phyloP scores from a whole-genome alignment of 2,113 vertebrate genomes.

The Gadus chalcogrammus region DNA sequence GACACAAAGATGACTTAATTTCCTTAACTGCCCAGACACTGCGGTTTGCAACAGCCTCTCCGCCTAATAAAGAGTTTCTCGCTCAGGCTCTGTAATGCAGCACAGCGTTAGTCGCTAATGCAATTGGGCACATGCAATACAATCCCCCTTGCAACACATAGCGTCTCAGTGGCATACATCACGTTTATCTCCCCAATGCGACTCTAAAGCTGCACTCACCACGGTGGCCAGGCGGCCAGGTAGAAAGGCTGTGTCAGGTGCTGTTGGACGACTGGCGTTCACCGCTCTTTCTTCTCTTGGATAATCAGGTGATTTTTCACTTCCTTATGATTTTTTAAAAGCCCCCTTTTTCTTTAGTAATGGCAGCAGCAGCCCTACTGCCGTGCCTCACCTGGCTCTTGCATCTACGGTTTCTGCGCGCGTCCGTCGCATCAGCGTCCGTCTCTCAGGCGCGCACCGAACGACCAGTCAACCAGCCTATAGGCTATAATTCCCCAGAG shows the following conservation, averaged over 20 bases:
- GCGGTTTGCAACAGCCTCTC: constrained; percentile 19
- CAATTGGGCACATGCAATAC: constrained; percentile 42
- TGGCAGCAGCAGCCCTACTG: constrained; percentile 28
- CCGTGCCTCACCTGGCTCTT: constrained; percentile 72
- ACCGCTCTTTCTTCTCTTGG: constrained; percentile 35
- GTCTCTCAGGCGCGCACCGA: constrained; percentile 43
- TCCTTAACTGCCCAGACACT: constrained; percentile 41
- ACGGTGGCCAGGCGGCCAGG: constrained; percentile 63
- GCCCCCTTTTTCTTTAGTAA: constrained; percentile 15
- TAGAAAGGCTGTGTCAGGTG: constrained; percentile 56
- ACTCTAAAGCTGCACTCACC: constrained; percentile 62
- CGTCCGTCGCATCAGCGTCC: constrained; percentile 61
- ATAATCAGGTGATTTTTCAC: constrained; percentile 31
- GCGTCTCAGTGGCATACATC: constrained; percentile 19
- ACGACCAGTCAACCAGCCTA: constrained; percentile 47
- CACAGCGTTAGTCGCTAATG: constrained; percentile 29
- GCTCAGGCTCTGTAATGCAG: constrained; percentile 8
- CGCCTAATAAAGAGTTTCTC: background rate
- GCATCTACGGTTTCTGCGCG: constrained; percentile 54
- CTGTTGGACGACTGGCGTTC: constrained; percentile 5
- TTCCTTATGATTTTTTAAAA: background rate
- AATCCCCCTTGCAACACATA: constrained; percentile 3
- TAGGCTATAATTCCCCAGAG: constrained; percentile 11
- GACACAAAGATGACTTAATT: constrained; percentile 61
- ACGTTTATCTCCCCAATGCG: constrained; percentile 26